Evolutionary conservation across 1,140 invertebrate genomes (phyloP), one percentile per base, ranked within the genome.

Genomic region (Archivesica marissinica): DNA sequence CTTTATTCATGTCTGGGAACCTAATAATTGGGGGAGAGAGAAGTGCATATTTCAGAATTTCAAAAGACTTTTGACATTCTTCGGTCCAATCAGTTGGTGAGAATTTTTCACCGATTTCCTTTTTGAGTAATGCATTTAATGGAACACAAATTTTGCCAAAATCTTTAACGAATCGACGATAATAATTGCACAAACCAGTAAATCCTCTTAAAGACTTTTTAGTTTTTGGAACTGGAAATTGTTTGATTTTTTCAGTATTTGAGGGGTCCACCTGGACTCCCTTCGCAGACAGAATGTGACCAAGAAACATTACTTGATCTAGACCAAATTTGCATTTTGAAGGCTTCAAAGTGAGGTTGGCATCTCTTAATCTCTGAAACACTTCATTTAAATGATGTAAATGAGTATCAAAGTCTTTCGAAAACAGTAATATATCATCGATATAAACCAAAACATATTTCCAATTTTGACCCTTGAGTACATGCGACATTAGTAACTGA

Each of bases 131-230:
- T 9, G 66, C 72, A 30, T 93, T 85, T 33, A 95, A 86, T 52
- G 93, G 88, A 56, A 82, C 86, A 25, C 92, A 92, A n/a, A 91
- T 72, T 86, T 91, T 81, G 23, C 92, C 79, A 83, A 87, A 93
- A 68, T 90, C 89, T 81, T 83, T 91, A 23, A 94, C 90, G 87
- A 94, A 94, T 86, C 90, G 85, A 0, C 89, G 52, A 80, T 92
- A 91, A 79, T 93, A 95, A 81, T 92, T 91, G 59, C 92, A 79
- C n/a, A 95, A 72, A 0, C 95, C 95, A 2, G 95, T 35, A 85
- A 95, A 95, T 28, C 90, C 38, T 61, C 93, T 79, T 0, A 95
- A 54, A 59, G 94, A 89, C 39, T 92, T 91, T 9, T 90, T 72
- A 82, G 82, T 92, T 66, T 75, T 90, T 15, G 86, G 86, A 28